Conservation (phyloP, 2,888 invertebrate species). For the Biston stratarius region DNA sequence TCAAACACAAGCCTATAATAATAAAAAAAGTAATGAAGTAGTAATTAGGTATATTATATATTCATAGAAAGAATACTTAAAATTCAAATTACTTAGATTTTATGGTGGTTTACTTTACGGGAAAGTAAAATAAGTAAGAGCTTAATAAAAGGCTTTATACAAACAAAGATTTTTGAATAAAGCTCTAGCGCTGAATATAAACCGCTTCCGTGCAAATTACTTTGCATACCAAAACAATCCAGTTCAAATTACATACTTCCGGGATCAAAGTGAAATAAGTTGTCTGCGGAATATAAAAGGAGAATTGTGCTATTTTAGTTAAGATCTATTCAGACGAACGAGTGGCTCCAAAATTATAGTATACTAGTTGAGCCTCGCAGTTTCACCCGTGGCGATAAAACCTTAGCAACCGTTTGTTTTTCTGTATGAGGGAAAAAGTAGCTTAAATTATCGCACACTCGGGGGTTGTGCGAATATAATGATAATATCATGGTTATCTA, state of each 20-base stretch:
- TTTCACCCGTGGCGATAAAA: no score
- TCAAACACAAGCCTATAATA: no score
- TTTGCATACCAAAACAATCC: constrained; percentile 36
- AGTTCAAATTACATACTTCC: constrained; percentile 33
- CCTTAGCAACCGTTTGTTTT: no score
- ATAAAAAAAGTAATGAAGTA: no score
- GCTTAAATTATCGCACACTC: no score
- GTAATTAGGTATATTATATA: no score
- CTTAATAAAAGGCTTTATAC: constrained; percentile 25
- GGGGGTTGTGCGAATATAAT: no score
- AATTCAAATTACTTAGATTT: constrained; percentile 16
- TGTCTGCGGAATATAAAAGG: constrained; percentile 31
- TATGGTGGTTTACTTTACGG: constrained; percentile 22
- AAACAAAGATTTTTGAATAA: constrained; percentile 24
- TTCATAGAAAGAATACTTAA: not conserved
- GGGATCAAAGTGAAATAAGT: constrained; percentile 31
- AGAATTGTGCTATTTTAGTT: constrained; percentile 20
- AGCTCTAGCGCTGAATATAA: constrained; percentile 31
- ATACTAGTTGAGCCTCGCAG: no score
- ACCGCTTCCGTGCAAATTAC: constrained; percentile 37
- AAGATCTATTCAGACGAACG: constrained; percentile 6
- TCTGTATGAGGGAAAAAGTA: no score
- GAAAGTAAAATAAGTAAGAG: constrained; percentile 12
- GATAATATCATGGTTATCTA: no score
- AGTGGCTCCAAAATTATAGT: constrained; percentile 5